phyloP scores from a whole-genome alignment of 92 coral and sea anemone genomes.

The Paramuricea clavata region DNA sequence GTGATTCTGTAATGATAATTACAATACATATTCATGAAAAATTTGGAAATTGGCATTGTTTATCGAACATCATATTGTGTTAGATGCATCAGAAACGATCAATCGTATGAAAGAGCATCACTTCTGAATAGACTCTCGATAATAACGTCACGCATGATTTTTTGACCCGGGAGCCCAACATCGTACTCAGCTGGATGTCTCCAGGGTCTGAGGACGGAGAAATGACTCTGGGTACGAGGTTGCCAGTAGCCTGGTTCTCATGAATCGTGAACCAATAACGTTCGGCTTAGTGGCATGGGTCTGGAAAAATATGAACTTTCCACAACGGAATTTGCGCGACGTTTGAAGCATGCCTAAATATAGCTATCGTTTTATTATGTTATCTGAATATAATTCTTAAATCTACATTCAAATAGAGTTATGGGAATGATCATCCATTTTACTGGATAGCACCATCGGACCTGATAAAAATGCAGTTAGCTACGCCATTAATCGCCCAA shows the following conservation, averaged over 20 bases:
- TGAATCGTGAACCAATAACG: background rate
- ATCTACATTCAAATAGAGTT: background rate
- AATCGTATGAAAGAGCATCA: too few species aligned
- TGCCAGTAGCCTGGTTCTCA: background rate
- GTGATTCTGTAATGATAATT: background rate
- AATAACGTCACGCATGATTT: too few species aligned
- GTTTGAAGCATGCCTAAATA: background rate
- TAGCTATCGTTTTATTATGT: background rate
- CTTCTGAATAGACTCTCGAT: too few species aligned
- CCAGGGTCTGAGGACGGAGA: too few species aligned
- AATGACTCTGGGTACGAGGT: too few species aligned
- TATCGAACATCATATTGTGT: too few species aligned
- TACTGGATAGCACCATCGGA: constrained; percentile 25
- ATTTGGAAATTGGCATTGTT: background rate
- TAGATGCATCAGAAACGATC: too few species aligned
- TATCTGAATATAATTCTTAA: background rate
- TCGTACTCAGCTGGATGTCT: background rate
- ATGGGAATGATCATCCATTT: background rate
- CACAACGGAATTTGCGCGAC: background rate
- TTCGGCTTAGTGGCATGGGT: background rate
- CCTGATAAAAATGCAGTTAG: constrained; percentile 27
- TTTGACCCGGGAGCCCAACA: too few species aligned
- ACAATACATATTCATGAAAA: background rate
- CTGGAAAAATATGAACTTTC: background rate
- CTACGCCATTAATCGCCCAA: constrained; percentile 6